phyloP scores from a whole-genome alignment of 2,113 vertebrate species.

The Chionodraco myersi region DNA sequence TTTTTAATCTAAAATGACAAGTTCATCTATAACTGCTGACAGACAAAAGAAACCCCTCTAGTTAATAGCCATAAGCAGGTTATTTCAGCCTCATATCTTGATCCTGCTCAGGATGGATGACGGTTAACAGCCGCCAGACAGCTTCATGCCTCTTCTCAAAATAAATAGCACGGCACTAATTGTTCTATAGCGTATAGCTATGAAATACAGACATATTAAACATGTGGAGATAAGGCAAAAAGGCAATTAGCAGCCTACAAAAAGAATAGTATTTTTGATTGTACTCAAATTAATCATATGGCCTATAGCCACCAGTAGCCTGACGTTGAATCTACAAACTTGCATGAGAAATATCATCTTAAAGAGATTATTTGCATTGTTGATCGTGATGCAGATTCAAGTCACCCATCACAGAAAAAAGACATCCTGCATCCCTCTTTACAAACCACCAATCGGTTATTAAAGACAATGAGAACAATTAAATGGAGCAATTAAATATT shows the following conservation, averaged over 20 bases:
- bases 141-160: neutral
- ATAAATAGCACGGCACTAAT: neutral
- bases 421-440: neutral
- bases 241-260: neutral
- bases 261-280: neutral
- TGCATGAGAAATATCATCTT: constrained; percentile 25
- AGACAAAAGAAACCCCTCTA: neutral
- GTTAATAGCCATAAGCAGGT: neutral
- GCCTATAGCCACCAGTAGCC: neutral
- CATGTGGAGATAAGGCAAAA: neutral
- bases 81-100: constrained; percentile 14
- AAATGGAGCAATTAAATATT: neutral
- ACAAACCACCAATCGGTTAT: neutral
- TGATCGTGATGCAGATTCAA: constrained; percentile 46
- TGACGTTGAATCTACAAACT: constrained; percentile 1
- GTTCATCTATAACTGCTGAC: neutral
- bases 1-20: neutral
- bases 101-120: constrained; percentile 23
- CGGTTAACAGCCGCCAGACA: neutral
- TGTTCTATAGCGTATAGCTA: neutral
- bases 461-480: neutral
- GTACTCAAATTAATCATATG: neutral
- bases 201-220: neutral
- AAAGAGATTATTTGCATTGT: constrained; percentile 47
- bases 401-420: neutral